Conservation (phyloP, 2,797 vertebrate species). For the Brachymystax lenok region DNA sequence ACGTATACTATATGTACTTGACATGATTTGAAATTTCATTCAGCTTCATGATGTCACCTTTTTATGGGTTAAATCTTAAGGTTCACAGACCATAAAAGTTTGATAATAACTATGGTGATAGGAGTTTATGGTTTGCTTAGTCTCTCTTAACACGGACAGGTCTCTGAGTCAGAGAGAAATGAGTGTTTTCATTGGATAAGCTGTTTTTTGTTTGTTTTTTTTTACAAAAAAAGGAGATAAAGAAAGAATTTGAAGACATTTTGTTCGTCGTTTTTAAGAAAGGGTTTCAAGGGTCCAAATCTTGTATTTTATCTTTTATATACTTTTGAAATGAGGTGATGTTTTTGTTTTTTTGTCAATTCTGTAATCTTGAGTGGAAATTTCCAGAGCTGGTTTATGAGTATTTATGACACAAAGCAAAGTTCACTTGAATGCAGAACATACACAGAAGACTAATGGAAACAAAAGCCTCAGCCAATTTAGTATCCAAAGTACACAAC, state of each 20-base stretch:
- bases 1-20: background rate
- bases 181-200: background rate
- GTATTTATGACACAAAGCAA: constrained; percentile 1
- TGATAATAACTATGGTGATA: constrained; percentile 12
- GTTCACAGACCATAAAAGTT: background rate
- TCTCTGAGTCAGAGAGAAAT: background rate
- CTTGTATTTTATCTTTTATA: background rate
- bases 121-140: background rate
- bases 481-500: background rate
- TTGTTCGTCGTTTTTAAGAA: background rate
- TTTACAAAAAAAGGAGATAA: background rate
- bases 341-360: background rate
- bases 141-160: background rate
- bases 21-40: background rate
- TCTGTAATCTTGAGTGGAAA: background rate
- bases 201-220: background rate
- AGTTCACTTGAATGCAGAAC: background rate
- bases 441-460: background rate
- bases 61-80: constrained; percentile 18
- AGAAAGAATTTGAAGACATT: background rate
- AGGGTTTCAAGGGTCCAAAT: background rate
- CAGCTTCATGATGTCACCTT: background rate
- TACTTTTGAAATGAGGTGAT: background rate
- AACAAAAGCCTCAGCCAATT: background rate
- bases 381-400: background rate